phyloP scores from a whole-genome alignment of 1,140 invertebrate species.

The Carcinoscorpius rotundicauda region DNA sequence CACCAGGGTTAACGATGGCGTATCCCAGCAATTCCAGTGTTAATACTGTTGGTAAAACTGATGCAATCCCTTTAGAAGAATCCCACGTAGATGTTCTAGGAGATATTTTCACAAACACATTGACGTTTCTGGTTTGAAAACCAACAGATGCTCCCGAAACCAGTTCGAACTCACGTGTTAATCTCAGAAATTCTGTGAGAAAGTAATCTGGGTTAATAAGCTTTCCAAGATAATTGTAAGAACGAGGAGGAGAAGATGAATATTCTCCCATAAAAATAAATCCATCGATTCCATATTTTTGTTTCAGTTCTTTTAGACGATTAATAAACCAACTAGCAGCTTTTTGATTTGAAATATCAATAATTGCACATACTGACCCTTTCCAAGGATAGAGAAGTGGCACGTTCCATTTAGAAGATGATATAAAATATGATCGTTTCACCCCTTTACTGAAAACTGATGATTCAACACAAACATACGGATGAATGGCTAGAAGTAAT shows the following conservation, averaged over 20 bases:
- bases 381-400: background rate
- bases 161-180: slow-evolving; percentile 10
- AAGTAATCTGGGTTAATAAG: slow-evolving; percentile 54
- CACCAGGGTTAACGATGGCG: slow-evolving; percentile 82
- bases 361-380: slow-evolving; percentile 40
- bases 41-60: slow-evolving; percentile 69
- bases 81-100: slow-evolving; percentile 80
- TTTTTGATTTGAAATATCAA: slow-evolving; percentile 70
- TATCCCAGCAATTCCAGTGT: slow-evolving; percentile 77
- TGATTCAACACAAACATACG: background rate
- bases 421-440: background rate
- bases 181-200: slow-evolving; percentile 43
- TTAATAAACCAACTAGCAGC: slow-evolving; percentile 64
- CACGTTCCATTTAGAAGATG: background rate
- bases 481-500: slow-evolving; percentile 5
- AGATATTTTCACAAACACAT: slow-evolving; percentile 65
- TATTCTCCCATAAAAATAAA: slow-evolving; percentile 52
- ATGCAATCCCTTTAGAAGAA: slow-evolving; percentile 40
- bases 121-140: slow-evolving; percentile 18
- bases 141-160: slow-evolving; percentile 16
- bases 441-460: too few relatives aligned
- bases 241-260: slow-evolving; percentile 17
- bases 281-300: slow-evolving; percentile 65
- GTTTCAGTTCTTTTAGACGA: slow-evolving; percentile 42
- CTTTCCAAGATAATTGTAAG: slow-evolving; percentile 14